Percentiles rank a stretch among this genome's conserved stretches.
Evolutionary conservation across 1,140 invertebrate species (phyloP).

Genomic region (Dendroctonus valens): DNA sequence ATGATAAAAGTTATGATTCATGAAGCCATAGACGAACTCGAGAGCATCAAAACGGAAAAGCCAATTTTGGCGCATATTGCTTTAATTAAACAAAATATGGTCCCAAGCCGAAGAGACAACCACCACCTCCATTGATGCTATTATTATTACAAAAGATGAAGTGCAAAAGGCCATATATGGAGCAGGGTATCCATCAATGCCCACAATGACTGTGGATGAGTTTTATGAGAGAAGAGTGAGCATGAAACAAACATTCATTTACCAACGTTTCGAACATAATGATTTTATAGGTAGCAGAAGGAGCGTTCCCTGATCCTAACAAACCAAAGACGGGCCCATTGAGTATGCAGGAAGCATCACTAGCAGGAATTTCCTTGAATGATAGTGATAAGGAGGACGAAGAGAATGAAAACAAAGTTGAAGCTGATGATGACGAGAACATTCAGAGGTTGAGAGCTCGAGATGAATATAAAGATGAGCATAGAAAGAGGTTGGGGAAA

Average conservation of each 20-base stretch:
- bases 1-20: conserved; percentile 74
- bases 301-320: conserved; percentile 56
- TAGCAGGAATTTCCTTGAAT: conserved; percentile 47
- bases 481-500: conserved; percentile 87
- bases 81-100: conserved; percentile 51
- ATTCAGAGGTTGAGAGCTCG: conserved; percentile 66
- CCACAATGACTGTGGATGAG: conserved; percentile 89
- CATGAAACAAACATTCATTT: neutral
- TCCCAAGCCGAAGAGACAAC: conserved; percentile 50
- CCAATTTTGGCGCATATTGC: conserved; percentile 71
- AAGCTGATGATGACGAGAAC: conserved; percentile 73
- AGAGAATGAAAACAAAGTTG: conserved; percentile 58
- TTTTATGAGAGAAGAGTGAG: conserved; percentile 90
- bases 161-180: conserved; percentile 93
- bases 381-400: conserved; percentile 56
- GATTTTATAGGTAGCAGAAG: conserved; percentile 54
- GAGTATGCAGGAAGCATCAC: conserved; percentile 47
- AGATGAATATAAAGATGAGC: conserved; percentile 93
- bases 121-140: conserved; percentile 66
- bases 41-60: conserved; percentile 69
- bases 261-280: neutral
- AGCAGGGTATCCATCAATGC: conserved; percentile 89
- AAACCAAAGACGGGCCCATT: conserved; percentile 39
- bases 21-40: conserved; percentile 75
- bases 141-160: conserved; percentile 89